Percentiles rank a stretch among this genome's conserved stretches.
Conservation (phyloP, 1,140 invertebrate species). For the Drosophila nikananu region DNA sequence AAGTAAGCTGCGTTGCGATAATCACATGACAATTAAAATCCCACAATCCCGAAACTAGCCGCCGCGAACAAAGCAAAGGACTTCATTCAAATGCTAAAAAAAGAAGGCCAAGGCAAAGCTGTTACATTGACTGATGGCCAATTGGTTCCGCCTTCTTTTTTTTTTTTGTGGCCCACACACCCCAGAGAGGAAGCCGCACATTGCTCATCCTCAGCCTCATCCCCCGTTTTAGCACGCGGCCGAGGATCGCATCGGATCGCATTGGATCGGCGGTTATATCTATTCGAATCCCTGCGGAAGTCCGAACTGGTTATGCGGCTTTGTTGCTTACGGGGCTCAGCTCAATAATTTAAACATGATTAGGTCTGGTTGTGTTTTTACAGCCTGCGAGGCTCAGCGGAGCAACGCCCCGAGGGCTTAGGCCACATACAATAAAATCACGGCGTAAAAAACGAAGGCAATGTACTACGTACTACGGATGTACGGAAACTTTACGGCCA, state of each 20-base stretch:
- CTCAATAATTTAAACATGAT: constrained; percentile 85
- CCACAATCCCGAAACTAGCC: constrained; percentile 54
- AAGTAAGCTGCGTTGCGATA: constrained; percentile 25
- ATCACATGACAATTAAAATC: constrained; percentile 66
- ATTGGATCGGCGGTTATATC: constrained; percentile 17
- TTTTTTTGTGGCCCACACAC: constrained; percentile 40
- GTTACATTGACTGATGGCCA: constrained; percentile 77
- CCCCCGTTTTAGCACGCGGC: constrained; percentile 60
- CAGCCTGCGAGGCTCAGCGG: constrained; percentile 68
- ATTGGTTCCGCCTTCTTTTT: constrained; percentile 78
- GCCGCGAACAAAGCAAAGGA: constrained; percentile 23
- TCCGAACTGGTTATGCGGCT: constrained; percentile 75
- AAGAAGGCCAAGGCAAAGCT: constrained; percentile 37
- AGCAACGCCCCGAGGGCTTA: constrained; percentile 70
- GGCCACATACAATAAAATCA: constrained; percentile 52
- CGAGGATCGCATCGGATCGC: constrained; percentile 31
- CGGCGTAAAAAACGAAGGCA: constrained; percentile 56
- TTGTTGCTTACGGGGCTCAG: constrained; percentile 54
- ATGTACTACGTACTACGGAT: constrained; percentile 21
- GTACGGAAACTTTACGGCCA: constrained; percentile 24
- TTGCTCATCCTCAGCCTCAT: constrained; percentile 27
- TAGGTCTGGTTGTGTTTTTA: constrained; percentile 84
- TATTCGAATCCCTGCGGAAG: constrained; percentile 18
- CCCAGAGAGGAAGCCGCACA: constrained; percentile 2
- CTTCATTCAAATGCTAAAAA: constrained; percentile 62